These are phyloP conservation scores for Rhinogobio ventralis DNA, from an alignment of 2,797 vertebrate species.

Conservation along the genomic window DNA sequence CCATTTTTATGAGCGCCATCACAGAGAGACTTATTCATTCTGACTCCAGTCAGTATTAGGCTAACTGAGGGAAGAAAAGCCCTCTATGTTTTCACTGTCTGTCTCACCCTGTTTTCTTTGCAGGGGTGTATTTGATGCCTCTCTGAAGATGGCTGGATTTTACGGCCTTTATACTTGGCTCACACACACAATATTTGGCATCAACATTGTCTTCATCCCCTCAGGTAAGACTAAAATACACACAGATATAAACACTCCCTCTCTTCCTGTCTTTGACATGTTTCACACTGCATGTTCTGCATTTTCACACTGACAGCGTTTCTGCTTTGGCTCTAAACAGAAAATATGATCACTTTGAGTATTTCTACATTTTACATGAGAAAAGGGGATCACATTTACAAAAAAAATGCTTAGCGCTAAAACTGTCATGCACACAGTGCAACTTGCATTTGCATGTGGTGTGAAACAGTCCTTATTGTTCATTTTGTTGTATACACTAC, in stretches of 20 bases:
- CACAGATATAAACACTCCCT: neutral
- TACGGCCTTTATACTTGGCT: constrained; percentile 99
- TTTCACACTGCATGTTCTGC: constrained; percentile 15
- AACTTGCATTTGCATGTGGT: neutral
- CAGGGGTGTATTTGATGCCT: constrained; percentile 98
- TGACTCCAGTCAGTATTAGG: constrained; percentile 13
- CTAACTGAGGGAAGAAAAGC: neutral
- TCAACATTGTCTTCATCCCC: constrained; percentile 98
- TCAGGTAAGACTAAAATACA: constrained; percentile 84
- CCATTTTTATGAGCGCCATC: constrained; percentile 20
- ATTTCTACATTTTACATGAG: too few relatives aligned
- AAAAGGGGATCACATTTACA: too few relatives aligned
- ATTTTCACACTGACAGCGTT: constrained; percentile 27
- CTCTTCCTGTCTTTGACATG: neutral
- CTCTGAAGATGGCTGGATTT: constrained; percentile 98
- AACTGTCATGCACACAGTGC: neutral
- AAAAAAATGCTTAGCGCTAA: neutral
- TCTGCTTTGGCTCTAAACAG: constrained; percentile 17
- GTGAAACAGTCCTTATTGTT: neutral
- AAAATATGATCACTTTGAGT: neutral
- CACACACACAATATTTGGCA: constrained; percentile 98
- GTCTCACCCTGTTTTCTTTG: constrained; percentile 19
- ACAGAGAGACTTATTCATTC: constrained; percentile 11
- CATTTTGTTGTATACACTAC: neutral
- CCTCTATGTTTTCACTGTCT: neutral